Evolutionary conservation across 2,113 vertebrate species (phyloP), one percentile per base, ranked within the genome.

Genomic region (Microtus richardsoni): DNA sequence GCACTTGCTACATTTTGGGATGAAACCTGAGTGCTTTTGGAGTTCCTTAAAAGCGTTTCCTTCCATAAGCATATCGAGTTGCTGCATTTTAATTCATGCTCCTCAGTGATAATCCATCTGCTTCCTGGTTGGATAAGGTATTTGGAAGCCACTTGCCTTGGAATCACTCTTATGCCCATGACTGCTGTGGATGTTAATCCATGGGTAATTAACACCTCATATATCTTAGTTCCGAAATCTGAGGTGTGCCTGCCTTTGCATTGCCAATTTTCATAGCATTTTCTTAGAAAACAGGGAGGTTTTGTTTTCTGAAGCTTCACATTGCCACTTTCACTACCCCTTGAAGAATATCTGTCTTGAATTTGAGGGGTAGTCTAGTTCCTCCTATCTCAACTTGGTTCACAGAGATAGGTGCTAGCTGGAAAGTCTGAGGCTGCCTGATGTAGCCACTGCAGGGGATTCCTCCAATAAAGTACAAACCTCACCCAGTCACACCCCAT

Each of bases 111-210:
- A 96, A 97, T 96, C 92, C 82, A 79, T 68, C 91, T 91, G 68
- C 41, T 97, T 98, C 88, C 87, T 41, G 16, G 96, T 91, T 88
- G 94, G 89, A 47, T 89, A 68, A 89, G 19, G 41, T 8, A 54
- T 92, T 83, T 97, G 94, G 96, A 96, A 94, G 73, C 74, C 54
- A 1, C 44, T 89, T n/a, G 71, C 19, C 58, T 94, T 97, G 92
- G 62, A 79, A 79, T 74, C 94, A 68, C 87, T 88, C 97, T 97
- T 88, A 66, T 39, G 62, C 26, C 80, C 58, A 73, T 77, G n/a
- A 83, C 21, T 64, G 91, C 95, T 91, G 70, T 95, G 85, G 91
- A 93, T 93, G 84, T 79, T 97, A 98, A 98, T 97, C 95, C 49
- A 2, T 47, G 11, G 39, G 89, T 94, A 93, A 86, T 94, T 97